Conservation (phyloP, 2,888 invertebrate species). For the Drosophila nr. medialis region DNA sequence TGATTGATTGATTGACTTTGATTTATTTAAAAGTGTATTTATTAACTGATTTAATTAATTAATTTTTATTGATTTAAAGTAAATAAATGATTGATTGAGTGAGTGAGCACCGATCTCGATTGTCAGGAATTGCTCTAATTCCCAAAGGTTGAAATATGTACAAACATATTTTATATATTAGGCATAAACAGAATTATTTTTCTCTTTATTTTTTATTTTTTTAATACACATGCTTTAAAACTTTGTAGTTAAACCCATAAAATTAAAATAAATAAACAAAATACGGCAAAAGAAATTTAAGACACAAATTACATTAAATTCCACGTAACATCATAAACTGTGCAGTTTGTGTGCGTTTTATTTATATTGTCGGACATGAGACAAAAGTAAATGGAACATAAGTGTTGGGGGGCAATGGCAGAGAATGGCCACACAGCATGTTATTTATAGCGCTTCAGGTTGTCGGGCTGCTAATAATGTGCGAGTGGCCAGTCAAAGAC, state of each 20-base stretch:
- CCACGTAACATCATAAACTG: conserved; percentile 42
- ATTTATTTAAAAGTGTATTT: not conserved
- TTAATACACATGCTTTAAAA: not conserved
- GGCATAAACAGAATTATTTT: not conserved
- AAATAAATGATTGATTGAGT: not conserved
- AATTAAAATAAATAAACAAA: conserved; percentile 15
- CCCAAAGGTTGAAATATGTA: not conserved
- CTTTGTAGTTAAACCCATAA: conserved; percentile 3
- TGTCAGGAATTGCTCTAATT: not conserved
- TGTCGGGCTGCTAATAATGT: conserved; percentile 77
- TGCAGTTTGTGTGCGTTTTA: conserved; percentile 27
- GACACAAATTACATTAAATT: conserved; percentile 52
- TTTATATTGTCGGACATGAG: conserved; percentile 32
- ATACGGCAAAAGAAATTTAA: conserved; percentile 31
- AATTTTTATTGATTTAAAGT: not conserved
- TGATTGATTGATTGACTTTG: not conserved
- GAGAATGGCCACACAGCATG: conserved; percentile 60
- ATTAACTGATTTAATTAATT: not conserved
- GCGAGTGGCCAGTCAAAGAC: conserved; percentile 47
- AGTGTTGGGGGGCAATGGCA: conserved; percentile 31
- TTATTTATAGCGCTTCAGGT: conserved; percentile 73
- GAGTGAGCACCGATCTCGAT: not conserved
- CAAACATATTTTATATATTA: not conserved
- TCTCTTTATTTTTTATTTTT: not conserved
- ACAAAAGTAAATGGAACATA: conserved; percentile 50